These are phyloP conservation scores for Lophura swinhoii DNA, from an alignment of 2,797 vertebrate species.

Conservation along the genomic window DNA sequence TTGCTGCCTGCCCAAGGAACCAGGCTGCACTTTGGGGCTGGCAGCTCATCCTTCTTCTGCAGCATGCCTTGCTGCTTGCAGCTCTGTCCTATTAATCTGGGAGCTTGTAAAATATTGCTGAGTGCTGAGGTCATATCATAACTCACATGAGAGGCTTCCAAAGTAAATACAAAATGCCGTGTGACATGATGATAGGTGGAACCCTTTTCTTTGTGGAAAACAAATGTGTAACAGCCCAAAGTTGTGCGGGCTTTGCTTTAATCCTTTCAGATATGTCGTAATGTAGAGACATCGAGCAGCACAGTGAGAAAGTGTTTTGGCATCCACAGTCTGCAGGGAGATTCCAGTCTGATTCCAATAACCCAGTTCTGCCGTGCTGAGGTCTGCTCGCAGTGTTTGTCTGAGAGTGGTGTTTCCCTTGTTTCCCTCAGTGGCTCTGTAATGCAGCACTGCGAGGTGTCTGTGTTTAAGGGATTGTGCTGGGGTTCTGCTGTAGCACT, in stretches of 20 bases:
- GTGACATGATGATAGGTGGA: not conserved
- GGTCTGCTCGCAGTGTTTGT: not conserved
- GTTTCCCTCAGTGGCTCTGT: not conserved
- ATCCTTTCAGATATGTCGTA: not conserved
- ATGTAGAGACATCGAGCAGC: not conserved
- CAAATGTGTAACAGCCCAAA: not conserved
- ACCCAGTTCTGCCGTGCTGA: not conserved
- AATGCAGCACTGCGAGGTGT: not conserved
- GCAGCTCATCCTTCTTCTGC: not conserved
- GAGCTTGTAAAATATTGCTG: not conserved
- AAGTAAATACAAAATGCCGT: not conserved
- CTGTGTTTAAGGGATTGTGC: not conserved
- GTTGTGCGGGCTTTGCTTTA: not conserved
- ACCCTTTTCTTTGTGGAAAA: not conserved
- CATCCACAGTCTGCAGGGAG: not conserved
- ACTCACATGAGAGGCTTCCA: not conserved
- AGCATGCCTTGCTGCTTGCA: accelerated
- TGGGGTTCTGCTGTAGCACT: not conserved
- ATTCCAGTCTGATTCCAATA: not conserved
- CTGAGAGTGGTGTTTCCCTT: not conserved
- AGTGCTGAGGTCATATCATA: not conserved
- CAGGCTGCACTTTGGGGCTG: not conserved
- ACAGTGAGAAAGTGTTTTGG: not conserved
- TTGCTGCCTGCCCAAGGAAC: not conserved
- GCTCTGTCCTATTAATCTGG: not conserved